Percentiles rank a stretch among this genome's conserved stretches.
phyloP scores from a whole-genome alignment of 2,113 vertebrate species.

The Embiotoca jacksoni region DNA sequence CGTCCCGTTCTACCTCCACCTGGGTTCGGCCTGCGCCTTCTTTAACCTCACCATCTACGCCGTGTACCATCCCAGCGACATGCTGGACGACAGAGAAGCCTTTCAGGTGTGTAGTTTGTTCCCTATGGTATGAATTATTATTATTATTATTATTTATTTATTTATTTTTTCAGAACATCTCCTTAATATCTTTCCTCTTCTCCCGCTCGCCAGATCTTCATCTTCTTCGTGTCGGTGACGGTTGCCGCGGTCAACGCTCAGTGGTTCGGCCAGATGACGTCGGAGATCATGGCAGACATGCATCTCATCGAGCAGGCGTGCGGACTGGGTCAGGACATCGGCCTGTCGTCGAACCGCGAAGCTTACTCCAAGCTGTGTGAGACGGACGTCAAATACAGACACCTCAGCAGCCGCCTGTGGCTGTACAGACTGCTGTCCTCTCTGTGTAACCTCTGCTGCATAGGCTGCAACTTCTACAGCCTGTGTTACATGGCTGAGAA shows the following conservation, averaged over 20 bases:
- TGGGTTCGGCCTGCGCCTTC: conserved; percentile 87
- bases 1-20: conserved; percentile 88
- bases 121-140: not conserved
- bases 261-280: conserved; percentile 87
- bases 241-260: conserved; percentile 86
- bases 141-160: too few species aligned
- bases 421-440: conserved; percentile 84
- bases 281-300: conserved; percentile 85
- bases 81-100: conserved; percentile 79
- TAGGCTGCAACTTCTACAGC: conserved; percentile 85
- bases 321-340: conserved; percentile 84
- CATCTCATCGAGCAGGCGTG: conserved; percentile 83
- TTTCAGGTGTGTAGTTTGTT: conserved; percentile 78
- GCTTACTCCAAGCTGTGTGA: conserved; percentile 80
- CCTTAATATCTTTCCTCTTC: not conserved
- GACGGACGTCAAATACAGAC: conserved; percentile 77
- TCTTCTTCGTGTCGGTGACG: conserved; percentile 85
- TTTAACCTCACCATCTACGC: conserved; percentile 87
- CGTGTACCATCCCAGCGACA: conserved; percentile 83
- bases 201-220: conserved; percentile 75
- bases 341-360: conserved; percentile 78
- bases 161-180: not conserved
- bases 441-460: conserved; percentile 88
- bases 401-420: conserved; percentile 77
- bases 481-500: conserved; percentile 84